These are phyloP conservation scores for Synanthedon vespiformis DNA, from an alignment of 2,888 invertebrate genomes.

Conservation along the genomic window DNA sequence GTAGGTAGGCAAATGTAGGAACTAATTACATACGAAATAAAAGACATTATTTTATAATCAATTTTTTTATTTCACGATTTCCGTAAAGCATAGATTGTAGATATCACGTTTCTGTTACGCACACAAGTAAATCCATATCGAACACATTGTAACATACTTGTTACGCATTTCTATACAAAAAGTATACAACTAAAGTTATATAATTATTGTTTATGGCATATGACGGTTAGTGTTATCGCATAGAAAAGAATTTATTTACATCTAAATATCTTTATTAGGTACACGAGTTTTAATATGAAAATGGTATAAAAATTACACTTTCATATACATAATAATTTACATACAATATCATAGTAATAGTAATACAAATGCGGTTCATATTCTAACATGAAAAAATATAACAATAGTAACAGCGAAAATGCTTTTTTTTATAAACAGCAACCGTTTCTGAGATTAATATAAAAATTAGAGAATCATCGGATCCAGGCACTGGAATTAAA, in stretches of 20 bases:
- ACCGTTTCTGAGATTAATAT: constrained; percentile 37
- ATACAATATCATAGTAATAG: constrained; percentile 57
- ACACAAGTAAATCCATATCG: constrained; percentile 64
- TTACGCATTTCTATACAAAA: constrained; percentile 61
- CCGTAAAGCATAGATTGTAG: constrained; percentile 69
- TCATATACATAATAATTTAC: constrained; percentile 55
- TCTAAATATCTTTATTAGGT: constrained; percentile 61
- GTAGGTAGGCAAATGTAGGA: too few species aligned
- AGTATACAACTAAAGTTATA: constrained; percentile 21
- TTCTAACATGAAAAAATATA: constrained; percentile 64
- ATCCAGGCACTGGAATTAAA: constrained; percentile 2
- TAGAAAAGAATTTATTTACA: constrained; percentile 66
- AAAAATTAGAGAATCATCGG: constrained; percentile 39
- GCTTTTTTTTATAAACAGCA: constrained; percentile 44
- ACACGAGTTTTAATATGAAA: constrained; percentile 68
- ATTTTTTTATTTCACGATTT: constrained; percentile 66
- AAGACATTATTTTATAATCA: constrained; percentile 39
- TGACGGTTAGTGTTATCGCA: constrained; percentile 62
- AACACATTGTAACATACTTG: constrained; percentile 46
- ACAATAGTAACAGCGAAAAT: constrained; percentile 64
- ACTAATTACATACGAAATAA: constrained; percentile 3
- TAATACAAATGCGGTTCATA: constrained; percentile 63
- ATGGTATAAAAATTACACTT: constrained; percentile 70
- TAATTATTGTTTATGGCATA: constrained; percentile 47
- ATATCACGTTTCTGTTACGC: constrained; percentile 69